Base-by-base conservation (phyloP, 2,888 invertebrate species). In the Cataglyphis rosenhaueri region DNA sequence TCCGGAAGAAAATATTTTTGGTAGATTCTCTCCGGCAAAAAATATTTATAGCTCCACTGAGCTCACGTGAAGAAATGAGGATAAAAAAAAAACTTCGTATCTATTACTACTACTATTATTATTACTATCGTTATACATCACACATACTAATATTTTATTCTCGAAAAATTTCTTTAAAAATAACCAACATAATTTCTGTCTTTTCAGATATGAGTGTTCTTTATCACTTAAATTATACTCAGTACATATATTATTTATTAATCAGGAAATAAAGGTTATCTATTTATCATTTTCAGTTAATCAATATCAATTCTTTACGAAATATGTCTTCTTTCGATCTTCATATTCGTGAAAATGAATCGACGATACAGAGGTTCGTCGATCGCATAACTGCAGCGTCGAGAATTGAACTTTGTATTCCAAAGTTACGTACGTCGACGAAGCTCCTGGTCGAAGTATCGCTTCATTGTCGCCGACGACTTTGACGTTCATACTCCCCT, bases 381-480 rank as follows among this genome's bases (percentile, higher is more conserved):
- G 55, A 48, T 62, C 76, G 76, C 57, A n/a, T 66, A 65, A 66
- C 64, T 25, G 52, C 71, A 38, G 25, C 29, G 18, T 25, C 35
- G 74, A 44, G 61, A 62, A 62, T 73, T n/a, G 44, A 35, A 62
- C 48, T 52, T 52, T n/a, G 62, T 48, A 3, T 32, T 32, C 18
- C 29, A 8, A 71, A 61, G 78, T 70, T 59, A 66, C 71, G 25
- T 35, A 66, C 59, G 35, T 35, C 44, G 8, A 41, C 57, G 52
- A n/a, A 35, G 66, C 29, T 41, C 15, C 29, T 52, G 48, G 18
- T 57, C 55, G 59, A 59, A 71, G 44, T 71, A 71, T 44, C 78
- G 44, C 35, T 41, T 35, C 59, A 38, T 44, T 71, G 59, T 59
- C 70, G 57, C 12, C 85, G 81, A 52, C 86, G 87, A 82, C 88